Evolutionary conservation across 1,140 invertebrate species (phyloP), one percentile per base, ranked within the genome.

Genomic region (Atta colombica): DNA sequence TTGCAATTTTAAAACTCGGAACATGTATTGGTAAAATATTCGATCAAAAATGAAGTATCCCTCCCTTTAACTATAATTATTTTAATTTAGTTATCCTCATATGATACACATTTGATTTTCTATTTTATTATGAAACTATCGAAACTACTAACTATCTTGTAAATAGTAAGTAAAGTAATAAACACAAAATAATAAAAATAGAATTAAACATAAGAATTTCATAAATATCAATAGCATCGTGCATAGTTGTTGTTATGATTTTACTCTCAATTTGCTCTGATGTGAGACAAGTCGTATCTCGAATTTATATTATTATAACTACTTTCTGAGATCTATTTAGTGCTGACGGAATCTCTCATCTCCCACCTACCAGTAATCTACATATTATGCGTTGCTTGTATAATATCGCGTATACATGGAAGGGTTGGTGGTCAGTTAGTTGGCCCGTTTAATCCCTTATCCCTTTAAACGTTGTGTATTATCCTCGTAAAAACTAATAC

Each of bases 401-500:
- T 84, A 87, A 84, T 84, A 84, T 84, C 55, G 55, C 68, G 18
- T 58, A 63, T 60, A 61, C 74, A 55, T 78, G 77, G 65, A 90
- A 84, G 89, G 82, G 85, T 88, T 89, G 80, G 90, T 92, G 94
- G 93, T 93, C 94, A 94, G 94, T 93, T 93, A 88, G 77, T 75
- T 89, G 86, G 66, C 61, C 87, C 89, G 86, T 94, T 95, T 95
- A 95, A 95, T 95, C 94, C 93, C 87, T 95, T 95, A 95, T 95
- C 94, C 94, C 93, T 95, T 94, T 95, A 95, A 95, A 93, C 94
- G 93, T 95, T 95, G 94, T 95, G 94, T 95, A 95, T 95, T 95
- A 94, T 94, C 93, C 93, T 95, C 95, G 92, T 95, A 95, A 95
- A 95, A 95, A 95, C 93, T 95, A 95, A 95, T 95, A 94, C 93